Base-by-base conservation (phyloP, 1,140 invertebrate genomes). In the Brachystomella parvula region DNA sequence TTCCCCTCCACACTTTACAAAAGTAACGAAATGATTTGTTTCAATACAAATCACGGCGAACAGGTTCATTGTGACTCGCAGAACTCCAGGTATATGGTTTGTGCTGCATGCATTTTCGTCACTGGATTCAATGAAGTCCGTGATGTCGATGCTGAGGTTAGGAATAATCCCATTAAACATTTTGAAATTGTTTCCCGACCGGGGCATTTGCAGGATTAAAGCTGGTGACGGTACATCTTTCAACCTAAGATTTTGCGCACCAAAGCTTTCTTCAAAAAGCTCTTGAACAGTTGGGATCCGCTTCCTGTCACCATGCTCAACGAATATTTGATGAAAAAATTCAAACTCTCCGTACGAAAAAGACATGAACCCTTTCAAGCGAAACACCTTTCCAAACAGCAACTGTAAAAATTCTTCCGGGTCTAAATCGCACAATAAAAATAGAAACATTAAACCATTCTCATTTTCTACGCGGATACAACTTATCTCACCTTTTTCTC, bases 41-140 rank as follows among this genome's bases (percentile, higher is more conserved):
- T 98, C 94, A 74, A 98, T 98, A 77, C 94, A 98, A 12, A 98
- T 87, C 21, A 98, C 92, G 47, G 94, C 94, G 78, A 96, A 96
- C 17, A 98, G 81, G 79, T 97, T 92, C 87, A 98, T 89, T 73
- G 86, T 92, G 24, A 94, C 80, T 62, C 90, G 78, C 0, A 91
- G 90, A 29, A 92, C 15, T 15, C 24, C 15, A 9, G 6, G 49
- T n/a, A n/a, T n/a, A n/a, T n/a, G n/a, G 9, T 12, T 53, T 44
- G 35, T 24, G 30, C 56, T 58, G 28, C 26, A n/a, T n/a, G n/a
- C 67, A 58, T 57, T 61, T 30, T 32, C 65, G 3, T 67, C 67
- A 95, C 93, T 91, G 78, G 93, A 87, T 81, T 96, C 90, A 70
- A 98, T 89, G 35, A 98, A 88, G 81, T 98, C 92, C 2, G 95